Evolutionary conservation across 2,113 vertebrate species (phyloP).

Genomic region (Bubalus kerabau): DNA sequence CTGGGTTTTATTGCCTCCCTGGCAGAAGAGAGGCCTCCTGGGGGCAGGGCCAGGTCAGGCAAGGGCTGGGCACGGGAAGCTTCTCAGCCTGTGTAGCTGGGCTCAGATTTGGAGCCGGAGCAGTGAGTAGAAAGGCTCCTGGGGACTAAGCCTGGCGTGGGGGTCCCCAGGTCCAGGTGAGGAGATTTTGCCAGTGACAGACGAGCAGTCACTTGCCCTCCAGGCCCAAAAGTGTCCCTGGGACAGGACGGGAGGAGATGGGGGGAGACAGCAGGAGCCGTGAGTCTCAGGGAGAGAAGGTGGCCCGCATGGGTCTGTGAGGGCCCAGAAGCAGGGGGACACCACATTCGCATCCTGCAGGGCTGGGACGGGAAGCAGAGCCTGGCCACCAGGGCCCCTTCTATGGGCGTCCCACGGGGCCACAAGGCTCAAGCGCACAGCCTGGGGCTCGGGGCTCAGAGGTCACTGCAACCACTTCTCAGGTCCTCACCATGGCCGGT

Average conservation of each 20-base stretch:
- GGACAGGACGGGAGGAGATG: neutral
- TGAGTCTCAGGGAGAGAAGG: neutral
- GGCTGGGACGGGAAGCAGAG: neutral
- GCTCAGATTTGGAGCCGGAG: neutral
- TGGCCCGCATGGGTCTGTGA: neutral
- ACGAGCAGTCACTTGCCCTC: neutral
- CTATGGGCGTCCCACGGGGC: neutral
- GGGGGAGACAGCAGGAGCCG: neutral
- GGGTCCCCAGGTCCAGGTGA: no score
- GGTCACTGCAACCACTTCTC: conserved; percentile 85
- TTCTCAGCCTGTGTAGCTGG: neutral
- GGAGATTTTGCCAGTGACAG: neutral
- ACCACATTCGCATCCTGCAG: neutral
- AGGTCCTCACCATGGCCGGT: conserved; percentile 90
- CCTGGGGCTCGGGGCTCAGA: conserved; percentile 72
- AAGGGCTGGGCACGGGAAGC: neutral
- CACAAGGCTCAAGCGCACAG: neutral
- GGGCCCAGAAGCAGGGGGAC: neutral
- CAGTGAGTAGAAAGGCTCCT: no score
- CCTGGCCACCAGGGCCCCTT: neutral
- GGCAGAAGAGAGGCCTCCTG: neutral
- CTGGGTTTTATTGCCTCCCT: neutral
- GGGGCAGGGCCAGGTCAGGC: neutral
- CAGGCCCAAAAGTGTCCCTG: neutral
- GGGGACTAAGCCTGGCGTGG: neutral